A percentile compares a stretch with the other conserved stretches of the same genome.
These are phyloP conservation scores for Lobophora halterata DNA, from an alignment of 2,888 invertebrate species.

Conservation along the genomic window DNA sequence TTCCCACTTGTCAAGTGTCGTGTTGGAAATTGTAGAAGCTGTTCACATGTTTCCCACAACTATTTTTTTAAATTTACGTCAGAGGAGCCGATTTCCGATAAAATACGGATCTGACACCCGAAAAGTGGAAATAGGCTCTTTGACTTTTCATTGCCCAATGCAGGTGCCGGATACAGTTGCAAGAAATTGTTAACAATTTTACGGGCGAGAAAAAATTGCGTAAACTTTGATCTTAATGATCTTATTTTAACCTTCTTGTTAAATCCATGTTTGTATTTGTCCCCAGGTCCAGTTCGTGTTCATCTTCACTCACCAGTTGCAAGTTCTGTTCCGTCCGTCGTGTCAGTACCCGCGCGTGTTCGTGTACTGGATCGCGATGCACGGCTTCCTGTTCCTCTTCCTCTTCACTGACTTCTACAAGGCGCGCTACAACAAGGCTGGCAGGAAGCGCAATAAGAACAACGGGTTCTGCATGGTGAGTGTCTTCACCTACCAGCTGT, in stretches of 20 bases:
- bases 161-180: too few relatives aligned
- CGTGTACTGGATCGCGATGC: slow-evolving; percentile 96
- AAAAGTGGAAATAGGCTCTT: too few relatives aligned
- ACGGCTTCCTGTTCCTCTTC: slow-evolving; percentile 95
- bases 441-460: slow-evolving; percentile 48
- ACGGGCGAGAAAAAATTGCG: too few relatives aligned
- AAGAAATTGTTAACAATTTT: too few relatives aligned
- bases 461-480: slow-evolving; percentile 86
- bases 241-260: not conserved
- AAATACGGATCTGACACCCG: too few relatives aligned
- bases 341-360: slow-evolving; percentile 95
- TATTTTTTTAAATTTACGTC: too few relatives aligned
- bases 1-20: too few relatives aligned
- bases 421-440: slow-evolving; percentile 84
- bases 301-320: slow-evolving; percentile 95
- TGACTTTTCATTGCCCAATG: too few relatives aligned
- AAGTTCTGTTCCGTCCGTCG: slow-evolving; percentile 93
- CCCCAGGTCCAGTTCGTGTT: slow-evolving; percentile 93
- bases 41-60: too few relatives aligned
- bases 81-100: too few relatives aligned
- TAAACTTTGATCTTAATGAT: slow-evolving; percentile 12
- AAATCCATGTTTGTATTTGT: not conserved
- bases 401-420: slow-evolving; percentile 98
- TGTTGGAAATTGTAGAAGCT: too few relatives aligned
- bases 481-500: too few relatives aligned